phyloP scores from a whole-genome alignment of 2,113 vertebrate genomes.

The Labrus mixtus region DNA sequence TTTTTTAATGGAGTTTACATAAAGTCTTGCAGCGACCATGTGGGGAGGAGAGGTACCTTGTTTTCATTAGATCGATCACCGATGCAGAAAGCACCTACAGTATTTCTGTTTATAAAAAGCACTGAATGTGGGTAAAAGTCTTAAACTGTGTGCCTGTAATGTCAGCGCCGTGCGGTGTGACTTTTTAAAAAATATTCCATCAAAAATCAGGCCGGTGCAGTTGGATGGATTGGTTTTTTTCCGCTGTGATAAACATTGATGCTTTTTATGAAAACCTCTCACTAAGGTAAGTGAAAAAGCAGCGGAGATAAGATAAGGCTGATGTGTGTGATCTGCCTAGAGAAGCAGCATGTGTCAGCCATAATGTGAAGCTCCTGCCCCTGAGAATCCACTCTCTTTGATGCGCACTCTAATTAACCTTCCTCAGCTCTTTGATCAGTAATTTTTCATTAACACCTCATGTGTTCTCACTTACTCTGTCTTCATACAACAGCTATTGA shows the following conservation, averaged over 20 bases:
- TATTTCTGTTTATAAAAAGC: constrained; percentile 48
- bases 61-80: constrained; percentile 68
- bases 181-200: constrained; percentile 20
- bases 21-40: constrained; percentile 64
- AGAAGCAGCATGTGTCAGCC: constrained; percentile 23
- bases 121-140: neutral
- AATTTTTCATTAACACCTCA: constrained; percentile 48
- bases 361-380: constrained; percentile 20
- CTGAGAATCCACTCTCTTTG: constrained; percentile 37
- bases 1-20: constrained; percentile 77
- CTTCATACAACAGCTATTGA: constrained; percentile 15
- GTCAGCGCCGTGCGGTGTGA: constrained; percentile 31
- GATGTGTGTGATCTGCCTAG: constrained; percentile 18
- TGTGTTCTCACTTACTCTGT: constrained; percentile 14
- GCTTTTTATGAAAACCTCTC: constrained; percentile 22
- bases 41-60: constrained; percentile 55
- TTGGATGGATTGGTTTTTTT: constrained; percentile 15
- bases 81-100: constrained; percentile 57
- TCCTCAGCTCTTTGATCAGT: constrained; percentile 51
- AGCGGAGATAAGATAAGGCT: constrained; percentile 9
- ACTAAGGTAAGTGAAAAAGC: constrained; percentile 22
- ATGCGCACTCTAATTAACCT: constrained; percentile 62
- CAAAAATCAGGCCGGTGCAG: neutral
- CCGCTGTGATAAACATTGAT: constrained; percentile 30
- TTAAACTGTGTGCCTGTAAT: constrained; percentile 12